Evolutionary conservation across 2,888 invertebrate genomes (phyloP).

Genomic region (Coelopa pilipes): DNA sequence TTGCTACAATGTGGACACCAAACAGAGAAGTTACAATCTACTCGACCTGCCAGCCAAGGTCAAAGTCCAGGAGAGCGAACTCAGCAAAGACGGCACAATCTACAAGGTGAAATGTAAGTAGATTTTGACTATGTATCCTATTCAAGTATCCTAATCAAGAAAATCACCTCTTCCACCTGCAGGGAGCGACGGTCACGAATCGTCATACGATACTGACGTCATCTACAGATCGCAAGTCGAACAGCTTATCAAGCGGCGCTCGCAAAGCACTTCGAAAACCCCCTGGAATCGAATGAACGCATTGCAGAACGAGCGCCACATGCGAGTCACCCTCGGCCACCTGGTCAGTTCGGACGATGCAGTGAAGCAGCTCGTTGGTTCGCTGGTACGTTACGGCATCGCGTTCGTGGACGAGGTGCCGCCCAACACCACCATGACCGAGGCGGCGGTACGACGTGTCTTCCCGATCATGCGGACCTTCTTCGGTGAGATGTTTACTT

Average conservation of each 20-base stretch:
- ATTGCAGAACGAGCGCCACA: conserved; percentile 62
- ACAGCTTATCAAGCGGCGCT: conserved; percentile 46
- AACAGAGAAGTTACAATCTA: conserved; percentile 72
- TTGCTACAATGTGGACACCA: conserved; percentile 72
- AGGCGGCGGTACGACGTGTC: conserved; percentile 69
- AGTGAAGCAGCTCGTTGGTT: conserved; percentile 67
- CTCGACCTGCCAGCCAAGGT: conserved; percentile 70
- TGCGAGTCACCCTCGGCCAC: conserved; percentile 65
- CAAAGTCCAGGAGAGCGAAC: conserved; percentile 58
- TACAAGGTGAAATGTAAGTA: conserved; percentile 71
- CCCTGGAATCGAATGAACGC: conserved; percentile 69
- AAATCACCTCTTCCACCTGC: too few species aligned
- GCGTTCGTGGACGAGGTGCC: conserved; percentile 64
- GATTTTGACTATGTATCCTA: neutral
- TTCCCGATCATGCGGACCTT: conserved; percentile 76
- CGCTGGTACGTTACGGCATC: conserved; percentile 62
- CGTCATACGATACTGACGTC: conserved; percentile 69
- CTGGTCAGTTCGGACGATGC: conserved; percentile 68
- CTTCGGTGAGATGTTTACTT: conserved; percentile 80
- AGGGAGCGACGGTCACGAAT: conserved; percentile 73
- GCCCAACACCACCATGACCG: conserved; percentile 62
- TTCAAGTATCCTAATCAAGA: neutral
- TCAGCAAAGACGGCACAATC: conserved; percentile 55
- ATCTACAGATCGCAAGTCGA: conserved; percentile 61
- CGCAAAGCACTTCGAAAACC: conserved; percentile 56